Evolutionary conservation across 1,140 invertebrate genomes (phyloP).

Genomic region (Drosophila chauvacae): DNA sequence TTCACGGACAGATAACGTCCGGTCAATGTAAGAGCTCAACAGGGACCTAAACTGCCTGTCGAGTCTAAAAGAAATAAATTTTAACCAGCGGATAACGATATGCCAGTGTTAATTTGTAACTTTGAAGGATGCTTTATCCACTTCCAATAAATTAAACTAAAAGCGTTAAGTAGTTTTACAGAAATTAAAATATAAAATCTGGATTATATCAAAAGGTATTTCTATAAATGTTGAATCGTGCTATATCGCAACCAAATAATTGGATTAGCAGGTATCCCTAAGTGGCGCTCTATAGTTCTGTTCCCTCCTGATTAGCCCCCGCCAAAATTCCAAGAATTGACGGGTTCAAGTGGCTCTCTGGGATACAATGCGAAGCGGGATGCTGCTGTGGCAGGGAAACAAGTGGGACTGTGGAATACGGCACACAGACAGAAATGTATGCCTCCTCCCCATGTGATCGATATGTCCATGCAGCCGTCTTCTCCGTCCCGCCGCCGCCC

Average conservation of each 20-base stretch:
- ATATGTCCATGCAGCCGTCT: conserved; percentile 34
- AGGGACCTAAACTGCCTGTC: no score
- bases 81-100: neutral
- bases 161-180: neutral
- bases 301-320: conserved; percentile 2
- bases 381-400: conserved; percentile 19
- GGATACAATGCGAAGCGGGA: neutral
- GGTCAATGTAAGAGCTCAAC: no score
- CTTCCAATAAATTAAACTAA: no score
- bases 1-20: no score
- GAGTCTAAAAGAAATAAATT: neutral
- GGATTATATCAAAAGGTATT: neutral
- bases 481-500: conserved; percentile 12
- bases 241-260: neutral
- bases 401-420: conserved; percentile 30
- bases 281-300: neutral
- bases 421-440: conserved; percentile 33
- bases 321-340: conserved; percentile 31
- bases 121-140: no score
- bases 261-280: conserved; percentile 3
- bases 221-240: neutral
- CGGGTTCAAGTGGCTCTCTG: conserved; percentile 32
- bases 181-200: neutral
- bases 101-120: no score
- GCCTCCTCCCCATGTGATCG: conserved; percentile 63